phyloP scores from a whole-genome alignment of 1,140 invertebrate species.

The Cepaea nemoralis region DNA sequence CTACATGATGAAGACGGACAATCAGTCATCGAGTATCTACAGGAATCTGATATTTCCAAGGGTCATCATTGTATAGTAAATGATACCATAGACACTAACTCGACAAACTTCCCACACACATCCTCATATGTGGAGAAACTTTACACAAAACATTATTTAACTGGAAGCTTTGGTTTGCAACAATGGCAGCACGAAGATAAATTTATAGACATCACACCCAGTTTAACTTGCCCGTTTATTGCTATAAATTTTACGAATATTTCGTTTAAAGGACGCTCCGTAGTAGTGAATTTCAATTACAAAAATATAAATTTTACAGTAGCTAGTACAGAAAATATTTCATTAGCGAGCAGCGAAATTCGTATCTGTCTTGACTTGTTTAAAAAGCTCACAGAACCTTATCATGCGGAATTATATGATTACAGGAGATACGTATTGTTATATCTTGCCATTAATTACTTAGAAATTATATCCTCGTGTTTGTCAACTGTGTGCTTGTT shows the following conservation, averaged over 20 bases:
- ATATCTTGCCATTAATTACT: background rate
- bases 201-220: background rate
- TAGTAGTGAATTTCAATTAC: background rate
- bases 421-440: no score
- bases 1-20: background rate
- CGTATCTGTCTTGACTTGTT: background rate
- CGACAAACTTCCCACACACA: no score
- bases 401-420: background rate
- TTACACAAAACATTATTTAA: background rate
- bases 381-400: background rate
- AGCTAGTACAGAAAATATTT: background rate
- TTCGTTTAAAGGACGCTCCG: background rate
- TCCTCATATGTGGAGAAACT: background rate
- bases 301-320: background rate
- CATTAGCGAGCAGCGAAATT: background rate
- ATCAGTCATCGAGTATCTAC: background rate
- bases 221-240: background rate
- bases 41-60: background rate
- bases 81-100: background rate
- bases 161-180: background rate
- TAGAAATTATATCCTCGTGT: background rate
- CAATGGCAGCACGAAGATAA: background rate
- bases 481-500: constrained; percentile 1
- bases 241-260: constrained; percentile 10
- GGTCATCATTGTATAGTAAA: background rate